phyloP scores from a whole-genome alignment of 2,113 vertebrate species.

The Ovis aries region ARS-UI_Ramb_v3.0 NC_056073.1:4720501-4721000 shows the following conservation, averaged over 20 bases:
- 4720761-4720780: background rate
- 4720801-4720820: background rate
- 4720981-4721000: background rate
- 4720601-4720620: background rate
- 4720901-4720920: background rate
- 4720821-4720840: background rate
- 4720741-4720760: background rate
- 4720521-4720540: background rate
- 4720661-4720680: background rate
- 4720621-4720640: background rate
- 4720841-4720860: background rate
- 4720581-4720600: background rate
- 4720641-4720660: background rate
- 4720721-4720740: background rate
- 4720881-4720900: background rate
- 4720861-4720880: background rate
- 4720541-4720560: background rate
- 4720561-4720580: background rate
- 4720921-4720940: background rate
- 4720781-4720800: background rate
- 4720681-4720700: background rate
- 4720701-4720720: background rate
- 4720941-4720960: background rate
- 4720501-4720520: background rate
- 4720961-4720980: background rate